Base-by-base conservation (phyloP, 2,797 vertebrate genomes). In the Mormyrus proboscirostris region DNA sequence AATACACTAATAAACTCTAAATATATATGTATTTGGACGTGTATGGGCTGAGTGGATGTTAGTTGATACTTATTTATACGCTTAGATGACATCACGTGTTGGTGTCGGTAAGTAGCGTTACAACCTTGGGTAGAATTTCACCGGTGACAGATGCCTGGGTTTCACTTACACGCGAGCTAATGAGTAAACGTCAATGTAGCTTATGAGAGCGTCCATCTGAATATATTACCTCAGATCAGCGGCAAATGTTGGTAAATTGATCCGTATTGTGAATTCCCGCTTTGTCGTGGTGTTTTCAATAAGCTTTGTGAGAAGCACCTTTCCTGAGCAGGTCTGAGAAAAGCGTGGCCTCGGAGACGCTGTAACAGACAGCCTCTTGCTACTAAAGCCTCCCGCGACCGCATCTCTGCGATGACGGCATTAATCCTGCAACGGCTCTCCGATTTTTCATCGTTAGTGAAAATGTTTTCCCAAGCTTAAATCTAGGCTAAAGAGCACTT, bases 371-470 rank as follows among this genome's bases (percentile, higher is more conserved):
- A 2, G 51, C 4, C 73, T 62, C 19, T 55, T 84, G 53, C 12
- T n/a, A 33, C 47, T 7, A 4, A 87, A 49, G 14, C 84, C 44
- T 50, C 86, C 29, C n/a, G 2, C 88, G 69, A 90, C 79, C 25
- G 87, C 10, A 88, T 88, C 85, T 88, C 87, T 88, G 44, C 12
- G 44, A 69, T 69, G 89, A 88, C 44, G 33, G 47, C 44, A 57
- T 73, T 73, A 33, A 73, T 73, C 65, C 65, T 33, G 29, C 29
- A 38, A 14, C 65, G 14, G 73, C 73, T 79, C 73, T n/a, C 38
- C 38, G 14, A 79, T 79, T 85, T 47, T 85, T 85, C 83, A 50
- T 25, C 47, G 51, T 85, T 85, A 85, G 83, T 25, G 12, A 5
- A 25, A 51, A 85, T 49, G 82, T 76, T 41, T 41, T 76, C 73